Evolutionary conservation across 2,888 invertebrate species (phyloP).

Genomic region (Lysandra coridon): DNA sequence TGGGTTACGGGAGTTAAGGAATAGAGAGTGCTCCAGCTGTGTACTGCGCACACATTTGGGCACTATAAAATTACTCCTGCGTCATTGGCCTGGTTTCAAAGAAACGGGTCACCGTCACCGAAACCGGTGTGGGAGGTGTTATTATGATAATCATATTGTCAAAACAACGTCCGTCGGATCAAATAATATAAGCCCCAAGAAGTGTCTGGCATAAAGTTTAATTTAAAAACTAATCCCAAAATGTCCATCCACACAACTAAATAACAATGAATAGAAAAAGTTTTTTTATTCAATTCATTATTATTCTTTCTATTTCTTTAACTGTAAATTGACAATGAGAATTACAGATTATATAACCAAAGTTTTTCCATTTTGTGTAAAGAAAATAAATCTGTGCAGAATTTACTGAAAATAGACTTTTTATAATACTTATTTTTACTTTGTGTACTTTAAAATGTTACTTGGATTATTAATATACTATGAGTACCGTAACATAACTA

Average conservation of each 20-base stretch:
- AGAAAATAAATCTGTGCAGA: not conserved
- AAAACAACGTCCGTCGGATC: no score
- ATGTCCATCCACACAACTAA: not conserved
- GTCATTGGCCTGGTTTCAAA: no score
- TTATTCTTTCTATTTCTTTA: not conserved
- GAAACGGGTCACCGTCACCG: no score
- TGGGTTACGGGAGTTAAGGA: no score
- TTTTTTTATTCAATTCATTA: not conserved
- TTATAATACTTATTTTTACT: not conserved
- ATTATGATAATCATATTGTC: no score
- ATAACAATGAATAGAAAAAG: not conserved
- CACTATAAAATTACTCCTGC: no score
- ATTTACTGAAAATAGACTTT: not conserved
- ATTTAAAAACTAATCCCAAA: not conserved
- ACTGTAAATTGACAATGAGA: constrained; percentile 1
- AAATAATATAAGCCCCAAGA: not conserved
- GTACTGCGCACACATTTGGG: no score
- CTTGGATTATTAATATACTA: no score
- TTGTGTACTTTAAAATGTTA: no score
- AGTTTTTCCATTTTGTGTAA: not conserved
- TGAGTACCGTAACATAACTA: no score
- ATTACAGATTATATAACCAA: not conserved
- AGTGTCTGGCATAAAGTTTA: not conserved
- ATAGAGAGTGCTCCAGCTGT: no score
- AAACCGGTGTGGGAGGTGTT: no score